These are phyloP conservation scores for Phyllopteryx taeniolatus DNA, from an alignment of 2,113 vertebrate species.

Conservation along the genomic window DNA sequence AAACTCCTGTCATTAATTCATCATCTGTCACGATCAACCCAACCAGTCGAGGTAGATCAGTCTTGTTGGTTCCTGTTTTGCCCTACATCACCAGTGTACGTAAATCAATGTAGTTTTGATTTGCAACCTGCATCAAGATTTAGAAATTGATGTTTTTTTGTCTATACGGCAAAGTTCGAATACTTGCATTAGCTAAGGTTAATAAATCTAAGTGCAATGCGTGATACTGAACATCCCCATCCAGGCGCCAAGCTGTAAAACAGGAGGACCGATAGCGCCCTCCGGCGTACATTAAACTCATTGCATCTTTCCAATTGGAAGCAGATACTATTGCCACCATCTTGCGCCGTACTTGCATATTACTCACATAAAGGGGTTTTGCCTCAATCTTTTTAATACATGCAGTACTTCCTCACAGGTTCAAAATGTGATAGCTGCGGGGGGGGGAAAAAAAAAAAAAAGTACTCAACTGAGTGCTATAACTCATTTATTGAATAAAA, in stretches of 20 bases:
- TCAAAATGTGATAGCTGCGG: background rate
- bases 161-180: too few species aligned
- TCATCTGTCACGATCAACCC: too few species aligned
- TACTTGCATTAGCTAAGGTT: too few species aligned
- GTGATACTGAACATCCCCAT: background rate
- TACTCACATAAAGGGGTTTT: background rate
- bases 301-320: background rate
- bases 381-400: background rate
- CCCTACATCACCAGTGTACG: too few species aligned
- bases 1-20: too few species aligned
- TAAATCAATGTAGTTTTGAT: too few species aligned
- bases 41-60: too few species aligned
- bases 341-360: background rate
- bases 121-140: too few species aligned
- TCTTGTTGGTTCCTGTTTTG: too few species aligned
- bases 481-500: conserved; percentile 85
- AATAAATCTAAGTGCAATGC: too few species aligned
- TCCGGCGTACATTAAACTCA: conserved; percentile 12
- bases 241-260: background rate
- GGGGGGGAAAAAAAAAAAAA: background rate
- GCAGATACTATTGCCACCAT: background rate
- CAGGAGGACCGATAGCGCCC: conserved; percentile 17
- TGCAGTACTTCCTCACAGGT: background rate
- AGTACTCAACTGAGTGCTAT: conserved; percentile 32
- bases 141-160: too few species aligned